Conservation (phyloP, 2,888 invertebrate genomes). For the Diachrysia chrysitis region DNA sequence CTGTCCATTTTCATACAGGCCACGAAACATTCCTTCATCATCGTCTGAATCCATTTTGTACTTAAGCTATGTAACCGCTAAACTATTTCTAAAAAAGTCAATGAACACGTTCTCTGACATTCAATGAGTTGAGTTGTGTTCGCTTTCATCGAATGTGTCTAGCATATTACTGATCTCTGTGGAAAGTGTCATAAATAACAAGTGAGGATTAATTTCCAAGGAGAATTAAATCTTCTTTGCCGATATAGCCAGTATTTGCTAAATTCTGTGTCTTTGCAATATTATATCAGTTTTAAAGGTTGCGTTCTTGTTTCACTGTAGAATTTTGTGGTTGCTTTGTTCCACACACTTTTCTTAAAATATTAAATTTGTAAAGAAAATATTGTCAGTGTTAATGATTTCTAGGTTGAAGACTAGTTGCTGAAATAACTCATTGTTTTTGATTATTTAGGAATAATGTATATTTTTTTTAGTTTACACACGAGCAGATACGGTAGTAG, state of each 20-base stretch:
- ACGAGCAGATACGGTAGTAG: conserved; percentile 75
- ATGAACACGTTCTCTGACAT: neutral
- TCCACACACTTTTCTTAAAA: no score
- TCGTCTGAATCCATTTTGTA: conserved; percentile 71
- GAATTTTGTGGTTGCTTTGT: no score
- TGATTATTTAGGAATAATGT: conserved; percentile 51
- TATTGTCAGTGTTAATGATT: no score
- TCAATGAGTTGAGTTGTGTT: neutral
- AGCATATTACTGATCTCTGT: no score
- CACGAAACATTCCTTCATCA: conserved; percentile 78
- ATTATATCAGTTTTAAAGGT: no score
- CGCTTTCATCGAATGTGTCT: neutral
- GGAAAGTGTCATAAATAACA: no score
- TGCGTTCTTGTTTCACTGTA: no score
- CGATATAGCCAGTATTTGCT: neutral
- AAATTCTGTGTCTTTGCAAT: no score
- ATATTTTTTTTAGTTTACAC: conserved; percentile 75
- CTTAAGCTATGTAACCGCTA: neutral
- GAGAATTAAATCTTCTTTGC: neutral
- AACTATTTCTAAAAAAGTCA: neutral
- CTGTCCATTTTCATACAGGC: conserved; percentile 83
- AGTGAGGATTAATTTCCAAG: neutral
- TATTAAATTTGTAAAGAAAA: no score
- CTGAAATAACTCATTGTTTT: conserved; percentile 8
- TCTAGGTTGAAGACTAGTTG: no score